Evolutionary conservation across 2,113 vertebrate species (phyloP).

Genomic region (Tragelaphus scriptus): DNA sequence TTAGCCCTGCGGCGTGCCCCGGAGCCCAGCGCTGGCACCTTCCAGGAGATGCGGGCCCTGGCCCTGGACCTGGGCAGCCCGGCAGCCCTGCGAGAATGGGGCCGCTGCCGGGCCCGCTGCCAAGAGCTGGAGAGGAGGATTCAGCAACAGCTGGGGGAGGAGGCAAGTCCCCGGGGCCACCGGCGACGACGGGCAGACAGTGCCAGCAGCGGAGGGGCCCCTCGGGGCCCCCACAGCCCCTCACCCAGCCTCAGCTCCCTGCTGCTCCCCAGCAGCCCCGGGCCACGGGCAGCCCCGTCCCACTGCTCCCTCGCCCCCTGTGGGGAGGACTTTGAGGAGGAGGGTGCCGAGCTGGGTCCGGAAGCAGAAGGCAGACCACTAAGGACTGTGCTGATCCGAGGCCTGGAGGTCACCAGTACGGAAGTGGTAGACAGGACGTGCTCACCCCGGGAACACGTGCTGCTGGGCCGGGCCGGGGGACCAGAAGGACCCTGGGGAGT

Average conservation of each 20-base stretch:
- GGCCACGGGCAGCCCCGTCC: constrained; percentile 54
- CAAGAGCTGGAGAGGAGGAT: constrained; percentile 65
- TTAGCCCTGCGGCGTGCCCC: constrained; percentile 77
- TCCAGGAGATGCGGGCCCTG: constrained; percentile 87
- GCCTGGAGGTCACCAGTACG: constrained; percentile 93
- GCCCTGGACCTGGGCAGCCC: constrained; percentile 87
- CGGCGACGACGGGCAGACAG: constrained; percentile 60
- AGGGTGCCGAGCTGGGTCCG: not conserved
- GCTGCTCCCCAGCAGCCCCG: constrained; percentile 64
- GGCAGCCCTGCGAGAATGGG: constrained; percentile 66
- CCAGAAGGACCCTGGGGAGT: constrained; percentile 78
- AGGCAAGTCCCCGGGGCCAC: constrained; percentile 55
- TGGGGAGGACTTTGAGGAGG: constrained; percentile 60
- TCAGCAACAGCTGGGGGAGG: constrained; percentile 68
- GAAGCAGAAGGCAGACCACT: constrained; percentile 64
- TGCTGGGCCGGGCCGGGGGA: constrained; percentile 82
- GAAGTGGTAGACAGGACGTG: constrained; percentile 91
- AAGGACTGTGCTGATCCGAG: constrained; percentile 84
- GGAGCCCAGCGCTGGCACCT: constrained; percentile 84
- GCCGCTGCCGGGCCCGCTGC: constrained; percentile 65
- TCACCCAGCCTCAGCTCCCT: constrained; percentile 73
- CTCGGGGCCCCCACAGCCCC: constrained; percentile 52
- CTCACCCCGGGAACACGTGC: constrained; percentile 88
- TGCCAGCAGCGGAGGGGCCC: constrained; percentile 43
- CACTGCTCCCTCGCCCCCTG: constrained; percentile 67